Evolutionary conservation across 2,797 vertebrate species (phyloP), one percentile per base, ranked within the genome.

Genomic region (Galago senegalensis): DNA sequence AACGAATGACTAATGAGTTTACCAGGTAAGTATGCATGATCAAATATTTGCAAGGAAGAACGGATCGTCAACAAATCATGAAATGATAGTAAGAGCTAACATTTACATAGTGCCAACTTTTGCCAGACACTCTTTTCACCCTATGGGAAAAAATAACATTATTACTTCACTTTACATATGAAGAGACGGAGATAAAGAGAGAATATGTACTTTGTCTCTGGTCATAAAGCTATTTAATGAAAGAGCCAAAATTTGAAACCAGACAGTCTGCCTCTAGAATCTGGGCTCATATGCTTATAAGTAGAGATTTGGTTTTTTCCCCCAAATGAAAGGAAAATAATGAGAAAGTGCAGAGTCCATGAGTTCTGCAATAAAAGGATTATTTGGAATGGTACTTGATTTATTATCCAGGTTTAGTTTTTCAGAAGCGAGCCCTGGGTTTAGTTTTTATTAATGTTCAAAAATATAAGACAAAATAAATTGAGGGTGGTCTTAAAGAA

Each of bases 381-480:
- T 86, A 40, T 37, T 75, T 88, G 67, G 1, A 1, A 34, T 18
- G 89, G 20, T 29, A 53, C 43, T 81, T 67, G 80, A 87, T 60
- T 89, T 89, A 37, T 73, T 53, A 21, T 21, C 46, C 31, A 93
- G 9, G 21, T 14, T 84, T 27, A 2, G 7, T 86, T 80, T 98
- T 96, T 72, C 84, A 91, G 96, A 95, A 91, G 12, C 14, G 94
- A 95, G 43, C 25, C 43, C 18, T 60, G 11, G 31, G 61, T 77
- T 75, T 72, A 49, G 75, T 93, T 89, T 87, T 63, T 90, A 79
- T 53, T 49, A 85, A 86, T 25, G 79, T 88, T 77, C 63, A 61
- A 93, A 87, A 86, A 72, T 70, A 61, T 10, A 95, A 89, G 46
- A 69, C 16, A 90, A 96, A 91, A 89, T 40, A 56, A 96, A 97